Evolutionary conservation across 2,888 invertebrate species (phyloP), one percentile per base, ranked within the genome.

Genomic region (Leucania comma): DNA sequence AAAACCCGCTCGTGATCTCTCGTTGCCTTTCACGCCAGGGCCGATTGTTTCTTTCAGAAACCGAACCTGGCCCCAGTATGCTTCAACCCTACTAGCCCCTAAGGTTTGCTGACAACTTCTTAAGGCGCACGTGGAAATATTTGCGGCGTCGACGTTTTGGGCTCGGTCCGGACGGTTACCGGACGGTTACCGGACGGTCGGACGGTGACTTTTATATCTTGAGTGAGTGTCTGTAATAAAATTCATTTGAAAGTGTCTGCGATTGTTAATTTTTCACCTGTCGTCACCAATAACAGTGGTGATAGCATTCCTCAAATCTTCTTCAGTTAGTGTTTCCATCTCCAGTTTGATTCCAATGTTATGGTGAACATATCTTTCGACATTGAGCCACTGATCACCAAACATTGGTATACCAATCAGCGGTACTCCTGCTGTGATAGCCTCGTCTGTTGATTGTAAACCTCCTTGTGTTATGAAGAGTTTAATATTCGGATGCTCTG

Each of bases 391-490:
- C 74, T 95, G 94, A 75, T 96, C 95, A 0, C 88, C 91, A 14
- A 92, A 80, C 85, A 95, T 91, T 10, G 94, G 94, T 50, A 95
- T 75, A 12, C 90, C 94, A 9, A 95, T 85, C 1, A 95, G 70
- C 2, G 95, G 95, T 1, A 94, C 92, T 53, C 90, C 91, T 4
- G 91, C 91, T 26, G 86, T 87, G 17, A 95, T 89, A 2, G 95
- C 91, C 76, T 96, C 95, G 26, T 94, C 93, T 0, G 92, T 88
- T 0, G 95, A 95, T 63, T 95, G 94, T 2, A 94, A 76, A 2
- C 96, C 96, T 58, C 94, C 94, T 90, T 95, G 96, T 0, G 93
- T 94, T 54, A 95, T 91, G 65, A 96, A 96, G 1, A 94, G 65
- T 74, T 95, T 96, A 0, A 96, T 74, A 63, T 96, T 96, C n/a